These are phyloP conservation scores for Xestia xanthographa DNA, from an alignment of 2,888 invertebrate species.

Conservation along the genomic window DNA sequence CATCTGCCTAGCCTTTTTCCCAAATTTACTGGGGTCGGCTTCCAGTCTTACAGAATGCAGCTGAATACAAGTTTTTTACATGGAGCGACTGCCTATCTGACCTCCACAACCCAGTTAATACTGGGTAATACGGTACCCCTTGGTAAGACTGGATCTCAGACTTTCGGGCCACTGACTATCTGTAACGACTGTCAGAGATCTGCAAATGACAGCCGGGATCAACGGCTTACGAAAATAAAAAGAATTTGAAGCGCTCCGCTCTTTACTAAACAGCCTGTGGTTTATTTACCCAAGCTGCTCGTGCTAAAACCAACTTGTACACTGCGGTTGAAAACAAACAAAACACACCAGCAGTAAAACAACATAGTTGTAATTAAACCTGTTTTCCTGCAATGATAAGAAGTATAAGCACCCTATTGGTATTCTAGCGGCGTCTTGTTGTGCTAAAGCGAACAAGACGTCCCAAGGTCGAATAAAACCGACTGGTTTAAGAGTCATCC, in stretches of 20 bases:
- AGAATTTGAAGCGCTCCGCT: neutral
- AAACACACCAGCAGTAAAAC: conserved; percentile 27
- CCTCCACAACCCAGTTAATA: no score
- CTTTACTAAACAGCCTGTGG: no score
- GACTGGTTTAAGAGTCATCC: conserved; percentile 43
- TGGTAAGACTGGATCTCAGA: no score
- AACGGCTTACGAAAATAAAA: neutral
- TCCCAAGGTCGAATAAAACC: conserved; percentile 42
- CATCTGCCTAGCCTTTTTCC: no score
- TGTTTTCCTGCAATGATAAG: conserved; percentile 54
- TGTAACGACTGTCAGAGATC: no score
- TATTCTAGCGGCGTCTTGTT: conserved; percentile 55
- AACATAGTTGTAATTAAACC: conserved; percentile 42
- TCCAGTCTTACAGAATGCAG: no score
- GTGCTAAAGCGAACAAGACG: conserved; percentile 46
- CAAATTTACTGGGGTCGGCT: no score
- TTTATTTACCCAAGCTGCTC: neutral
- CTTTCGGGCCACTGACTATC: no score
- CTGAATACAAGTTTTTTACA: no score
- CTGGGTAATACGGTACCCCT: no score
- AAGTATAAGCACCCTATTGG: conserved; percentile 41
- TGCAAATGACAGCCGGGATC: no score
- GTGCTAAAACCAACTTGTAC: conserved; percentile 1
- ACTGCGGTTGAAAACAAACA: conserved; percentile 19
- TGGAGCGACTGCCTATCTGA: no score